A percentile compares a stretch with the other conserved stretches of the same genome.
Evolutionary conservation across 2,113 vertebrate genomes (phyloP).

Genomic region (Holacanthus passer): DNA sequence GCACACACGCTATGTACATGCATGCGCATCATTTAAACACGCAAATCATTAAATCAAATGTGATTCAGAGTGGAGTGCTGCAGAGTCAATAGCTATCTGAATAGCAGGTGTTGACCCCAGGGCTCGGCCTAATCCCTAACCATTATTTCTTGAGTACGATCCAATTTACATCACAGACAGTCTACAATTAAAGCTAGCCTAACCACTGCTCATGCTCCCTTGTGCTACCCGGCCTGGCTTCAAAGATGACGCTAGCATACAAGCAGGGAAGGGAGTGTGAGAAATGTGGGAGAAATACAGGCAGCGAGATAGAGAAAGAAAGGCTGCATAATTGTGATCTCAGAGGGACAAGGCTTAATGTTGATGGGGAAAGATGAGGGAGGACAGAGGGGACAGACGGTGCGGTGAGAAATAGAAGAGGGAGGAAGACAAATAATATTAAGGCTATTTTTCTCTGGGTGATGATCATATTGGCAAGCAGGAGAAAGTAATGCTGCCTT

Average conservation of each 20-base stretch:
- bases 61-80: conserved; percentile 58
- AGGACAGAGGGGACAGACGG: conserved; percentile 29
- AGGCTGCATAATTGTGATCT: conserved; percentile 47
- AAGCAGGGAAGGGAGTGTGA: conserved; percentile 1
- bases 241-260: conserved; percentile 29
- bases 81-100: conserved; percentile 62
- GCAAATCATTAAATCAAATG: conserved; percentile 64
- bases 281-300: conserved; percentile 14
- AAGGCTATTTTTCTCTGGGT: conserved; percentile 8
- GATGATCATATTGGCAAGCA: conserved; percentile 5
- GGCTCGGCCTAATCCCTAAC: conserved; percentile 65
- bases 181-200: conserved; percentile 71
- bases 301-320: conserved; percentile 1
- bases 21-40: conserved; percentile 56
- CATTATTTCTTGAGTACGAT: conserved; percentile 79
- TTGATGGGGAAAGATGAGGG: conserved; percentile 26
- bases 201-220: conserved; percentile 38
- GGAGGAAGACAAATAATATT: neutral
- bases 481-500: neutral
- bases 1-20: conserved; percentile 18
- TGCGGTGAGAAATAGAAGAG: conserved; percentile 19
- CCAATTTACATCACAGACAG: conserved; percentile 71
- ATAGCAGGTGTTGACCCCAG: conserved; percentile 72
- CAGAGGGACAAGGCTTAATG: conserved; percentile 36
- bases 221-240: conserved; percentile 37